Percentiles rank a stretch among this genome's conserved stretches.
Conservation (phyloP, 1,140 invertebrate species). For the Aphelenchoides besseyi region DNA sequence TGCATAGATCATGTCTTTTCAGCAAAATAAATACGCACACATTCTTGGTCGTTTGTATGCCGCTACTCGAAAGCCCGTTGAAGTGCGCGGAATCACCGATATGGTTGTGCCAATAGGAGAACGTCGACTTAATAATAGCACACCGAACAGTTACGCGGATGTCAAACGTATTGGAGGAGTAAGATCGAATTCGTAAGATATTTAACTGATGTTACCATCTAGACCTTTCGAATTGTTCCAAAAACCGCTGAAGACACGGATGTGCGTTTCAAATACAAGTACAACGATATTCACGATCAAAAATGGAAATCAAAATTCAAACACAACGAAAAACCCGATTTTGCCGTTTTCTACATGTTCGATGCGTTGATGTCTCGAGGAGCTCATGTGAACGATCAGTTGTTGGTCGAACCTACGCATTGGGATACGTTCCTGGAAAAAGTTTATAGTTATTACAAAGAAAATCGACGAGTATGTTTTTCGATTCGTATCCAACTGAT, state of each 20-base stretch:
- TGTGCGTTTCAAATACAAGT: not conserved
- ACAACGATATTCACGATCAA: not conserved
- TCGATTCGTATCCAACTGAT: not conserved
- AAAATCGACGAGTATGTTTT: not conserved
- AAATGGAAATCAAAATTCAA: not conserved
- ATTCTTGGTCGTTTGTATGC: constrained; percentile 2
- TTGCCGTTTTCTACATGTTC: constrained; percentile 42
- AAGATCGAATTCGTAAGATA: not conserved
- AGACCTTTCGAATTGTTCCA: not conserved
- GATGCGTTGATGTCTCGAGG: constrained; percentile 45
- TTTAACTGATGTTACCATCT: not conserved
- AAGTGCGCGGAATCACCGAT: not conserved
- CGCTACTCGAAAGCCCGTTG: not conserved
- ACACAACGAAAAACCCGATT: constrained; percentile 13
- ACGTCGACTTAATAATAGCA: not conserved
- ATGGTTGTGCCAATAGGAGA: not conserved
- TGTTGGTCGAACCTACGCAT: too few relatives aligned
- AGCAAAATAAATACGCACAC: not conserved
- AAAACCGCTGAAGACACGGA: not conserved
- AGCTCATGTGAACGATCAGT: constrained; percentile 37
- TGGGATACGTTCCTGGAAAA: too few relatives aligned
- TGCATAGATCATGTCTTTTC: not conserved
- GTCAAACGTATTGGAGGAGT: not conserved
- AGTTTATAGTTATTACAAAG: not conserved
- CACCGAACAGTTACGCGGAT: not conserved